A percentile compares a stretch with the other conserved stretches of the same genome.
These are phyloP conservation scores for Onychorhynchus coronatus DNA, from an alignment of 2,113 vertebrate genomes.

Conservation along the genomic window DNA sequence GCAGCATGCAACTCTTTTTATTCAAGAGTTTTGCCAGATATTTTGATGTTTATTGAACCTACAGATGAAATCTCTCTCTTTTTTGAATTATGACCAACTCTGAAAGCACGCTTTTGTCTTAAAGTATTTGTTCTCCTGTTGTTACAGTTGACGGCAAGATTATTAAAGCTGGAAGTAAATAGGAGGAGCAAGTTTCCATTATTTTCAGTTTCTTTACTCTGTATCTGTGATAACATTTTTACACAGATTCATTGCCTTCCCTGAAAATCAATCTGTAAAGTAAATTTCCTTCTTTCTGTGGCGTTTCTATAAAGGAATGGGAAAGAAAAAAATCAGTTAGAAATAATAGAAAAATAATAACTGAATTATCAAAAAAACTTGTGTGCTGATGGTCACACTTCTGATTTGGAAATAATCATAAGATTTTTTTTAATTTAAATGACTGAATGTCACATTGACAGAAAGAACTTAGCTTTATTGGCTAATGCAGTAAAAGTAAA, in stretches of 20 bases:
- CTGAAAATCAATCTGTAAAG: background rate
- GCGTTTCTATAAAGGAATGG: background rate
- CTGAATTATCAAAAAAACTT: background rate
- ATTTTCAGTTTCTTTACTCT: background rate
- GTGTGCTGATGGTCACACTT: background rate
- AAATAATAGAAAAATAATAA: background rate
- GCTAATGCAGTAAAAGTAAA: background rate
- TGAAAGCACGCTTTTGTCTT: background rate
- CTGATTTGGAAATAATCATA: background rate
- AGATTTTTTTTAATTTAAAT: background rate
- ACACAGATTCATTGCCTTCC: constrained; percentile 12
- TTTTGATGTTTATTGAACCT: constrained; percentile 2
- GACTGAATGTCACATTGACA: background rate
- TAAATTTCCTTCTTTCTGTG: constrained; percentile 7
- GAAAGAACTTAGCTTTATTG: background rate
- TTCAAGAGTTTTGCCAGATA: constrained; percentile 28
- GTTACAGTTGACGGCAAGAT: background rate
- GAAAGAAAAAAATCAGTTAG: background rate
- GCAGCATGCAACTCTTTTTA: background rate
- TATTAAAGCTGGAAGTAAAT: constrained; percentile 39
- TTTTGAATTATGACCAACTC: background rate
- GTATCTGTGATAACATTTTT: background rate
- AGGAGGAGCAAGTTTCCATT: constrained; percentile 3
- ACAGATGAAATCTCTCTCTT: background rate
- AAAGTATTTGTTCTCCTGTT: constrained; percentile 18